Conservation (phyloP, 2,888 invertebrate genomes). For the Gortyna flavago region DNA sequence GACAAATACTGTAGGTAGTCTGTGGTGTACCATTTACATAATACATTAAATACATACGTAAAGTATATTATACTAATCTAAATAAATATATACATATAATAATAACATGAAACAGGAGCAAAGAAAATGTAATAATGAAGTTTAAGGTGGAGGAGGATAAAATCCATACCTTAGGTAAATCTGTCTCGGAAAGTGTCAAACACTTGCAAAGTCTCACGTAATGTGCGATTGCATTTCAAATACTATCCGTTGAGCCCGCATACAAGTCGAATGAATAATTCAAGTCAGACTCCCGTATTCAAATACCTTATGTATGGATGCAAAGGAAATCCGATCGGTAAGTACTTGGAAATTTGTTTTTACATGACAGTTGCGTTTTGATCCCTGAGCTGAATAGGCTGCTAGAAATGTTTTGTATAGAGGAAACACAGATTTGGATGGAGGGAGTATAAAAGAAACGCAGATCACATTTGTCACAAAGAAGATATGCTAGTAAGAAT, state of each 20-base stretch:
- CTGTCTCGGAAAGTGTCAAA: slow-evolving; percentile 69
- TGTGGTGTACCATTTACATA: no score
- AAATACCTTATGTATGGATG: slow-evolving; percentile 70
- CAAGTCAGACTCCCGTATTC: slow-evolving; percentile 70
- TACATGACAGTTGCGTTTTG: slow-evolving; percentile 52
- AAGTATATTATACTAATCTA: no score
- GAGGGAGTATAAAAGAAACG: not conserved
- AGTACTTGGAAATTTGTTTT: slow-evolving; percentile 70
- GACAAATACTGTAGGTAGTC: no score
- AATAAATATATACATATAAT: no score
- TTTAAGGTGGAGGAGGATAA: no score
- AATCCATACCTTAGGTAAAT: slow-evolving; percentile 56
- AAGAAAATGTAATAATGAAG: no score
- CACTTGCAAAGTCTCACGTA: slow-evolving; percentile 77
- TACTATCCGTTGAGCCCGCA: slow-evolving; percentile 75
- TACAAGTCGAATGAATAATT: slow-evolving; percentile 82
- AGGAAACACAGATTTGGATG: not conserved
- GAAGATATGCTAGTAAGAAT: not conserved
- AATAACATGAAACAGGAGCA: no score
- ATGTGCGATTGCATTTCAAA: slow-evolving; percentile 82
- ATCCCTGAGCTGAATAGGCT: not conserved
- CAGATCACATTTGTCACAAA: not conserved
- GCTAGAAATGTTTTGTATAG: not conserved
- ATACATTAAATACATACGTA: no score
- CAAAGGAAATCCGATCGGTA: slow-evolving; percentile 77